Conservation (phyloP, 2,113 vertebrate genomes). For the Corydoras sp. region DNA sequence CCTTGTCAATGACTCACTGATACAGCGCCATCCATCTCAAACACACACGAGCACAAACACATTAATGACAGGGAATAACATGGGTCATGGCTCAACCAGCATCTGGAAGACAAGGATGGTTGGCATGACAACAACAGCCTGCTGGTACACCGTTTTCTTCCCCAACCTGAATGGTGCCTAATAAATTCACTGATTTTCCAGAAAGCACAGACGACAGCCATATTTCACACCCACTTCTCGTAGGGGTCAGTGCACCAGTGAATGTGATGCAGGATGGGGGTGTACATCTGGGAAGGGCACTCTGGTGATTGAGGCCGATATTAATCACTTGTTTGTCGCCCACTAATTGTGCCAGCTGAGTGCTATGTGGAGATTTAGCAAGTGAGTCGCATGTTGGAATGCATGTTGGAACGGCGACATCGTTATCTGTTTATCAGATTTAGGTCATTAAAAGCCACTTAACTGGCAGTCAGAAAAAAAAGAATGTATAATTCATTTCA, state of each 20-base stretch:
- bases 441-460: too few species aligned
- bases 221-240: neutral
- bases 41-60: conserved; percentile 10
- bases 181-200: conserved; percentile 7
- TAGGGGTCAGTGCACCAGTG: conserved; percentile 12
- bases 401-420: neutral
- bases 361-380: conserved; percentile 13
- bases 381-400: conserved; percentile 15
- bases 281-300: neutral
- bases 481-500: too few species aligned
- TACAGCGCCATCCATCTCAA: conserved; percentile 6
- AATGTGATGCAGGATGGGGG: neutral
- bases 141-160: too few species aligned
- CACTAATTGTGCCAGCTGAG: conserved; percentile 28
- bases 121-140: conserved; percentile 27
- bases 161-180: conserved; percentile 3
- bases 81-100: conserved; percentile 13
- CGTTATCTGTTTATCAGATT: too few species aligned
- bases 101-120: conserved; percentile 16
- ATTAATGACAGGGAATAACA: conserved; percentile 18
- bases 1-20: conserved; percentile 1
- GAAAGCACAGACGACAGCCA: conserved; percentile 18
- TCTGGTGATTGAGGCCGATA: conserved; percentile 15
- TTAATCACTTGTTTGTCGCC: conserved; percentile 36
- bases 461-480: too few species aligned